Percentiles rank a stretch among this genome's conserved stretches.
phyloP scores from a whole-genome alignment of 1,140 invertebrate genomes.

The Heliothis virescens region DNA sequence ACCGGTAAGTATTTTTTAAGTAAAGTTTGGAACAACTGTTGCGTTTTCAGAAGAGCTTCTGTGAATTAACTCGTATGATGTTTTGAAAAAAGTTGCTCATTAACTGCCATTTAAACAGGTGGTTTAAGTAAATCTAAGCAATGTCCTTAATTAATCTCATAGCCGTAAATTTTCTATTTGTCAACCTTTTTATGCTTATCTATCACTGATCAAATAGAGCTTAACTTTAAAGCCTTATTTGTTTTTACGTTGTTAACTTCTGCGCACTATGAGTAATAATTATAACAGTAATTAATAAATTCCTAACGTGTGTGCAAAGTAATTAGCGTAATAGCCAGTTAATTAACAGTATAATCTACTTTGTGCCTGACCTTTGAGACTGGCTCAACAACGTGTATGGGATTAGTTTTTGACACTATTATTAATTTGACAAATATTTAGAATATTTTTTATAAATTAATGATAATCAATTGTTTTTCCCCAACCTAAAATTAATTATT shows the following conservation, averaged over 20 bases:
- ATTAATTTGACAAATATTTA: no score
- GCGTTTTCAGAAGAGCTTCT: neutral
- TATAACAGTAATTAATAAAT: constrained; percentile 6
- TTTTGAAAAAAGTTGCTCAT: neutral
- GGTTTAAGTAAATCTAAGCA: no score
- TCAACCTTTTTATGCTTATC: neutral
- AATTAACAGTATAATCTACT: no score
- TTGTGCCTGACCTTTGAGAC: no score
- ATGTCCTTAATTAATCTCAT: neutral
- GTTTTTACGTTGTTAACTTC: neutral
- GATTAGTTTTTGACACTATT: no score
- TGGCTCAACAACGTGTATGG: no score
- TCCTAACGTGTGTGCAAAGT: neutral
- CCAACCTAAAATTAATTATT: no score
- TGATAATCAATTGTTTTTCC: no score
- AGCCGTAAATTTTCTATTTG: no score
- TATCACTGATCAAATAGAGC: constrained; percentile 1
- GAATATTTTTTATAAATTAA: no score
- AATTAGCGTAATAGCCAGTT: no score
- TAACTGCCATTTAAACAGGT: no score
- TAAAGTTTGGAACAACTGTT: neutral
- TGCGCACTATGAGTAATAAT: neutral
- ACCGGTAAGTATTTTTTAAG: constrained; percentile 67
- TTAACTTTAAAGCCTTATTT: neutral
- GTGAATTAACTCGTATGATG: neutral